Conservation (phyloP, 2,113 vertebrate species). For the Epinephelus moara region DNA sequence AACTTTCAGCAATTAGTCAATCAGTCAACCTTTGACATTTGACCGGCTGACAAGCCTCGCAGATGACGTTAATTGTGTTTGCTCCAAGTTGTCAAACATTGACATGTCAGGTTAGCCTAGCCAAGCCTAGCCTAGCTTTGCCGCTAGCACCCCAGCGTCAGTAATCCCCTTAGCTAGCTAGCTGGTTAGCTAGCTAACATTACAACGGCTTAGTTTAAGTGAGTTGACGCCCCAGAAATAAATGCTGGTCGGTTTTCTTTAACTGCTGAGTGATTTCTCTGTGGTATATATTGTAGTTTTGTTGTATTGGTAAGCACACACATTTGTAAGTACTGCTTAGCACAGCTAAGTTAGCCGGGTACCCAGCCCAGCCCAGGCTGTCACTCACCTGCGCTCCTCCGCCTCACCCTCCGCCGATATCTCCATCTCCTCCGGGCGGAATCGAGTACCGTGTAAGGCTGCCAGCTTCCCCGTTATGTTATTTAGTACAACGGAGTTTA, state of each 20-base stretch:
- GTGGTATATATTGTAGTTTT: neutral
- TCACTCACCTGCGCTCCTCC: conserved; percentile 80
- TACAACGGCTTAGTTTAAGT: neutral
- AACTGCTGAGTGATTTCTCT: rapidly evolving
- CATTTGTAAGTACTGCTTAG: no score
- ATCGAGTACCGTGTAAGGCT: conserved; percentile 22
- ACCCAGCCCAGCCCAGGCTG: neutral
- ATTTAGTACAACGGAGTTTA: neutral
- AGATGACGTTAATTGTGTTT: neutral
- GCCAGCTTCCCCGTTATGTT: conserved; percentile 54
- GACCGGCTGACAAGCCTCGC: neutral
- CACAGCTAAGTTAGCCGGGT: neutral
- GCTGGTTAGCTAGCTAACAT: neutral
- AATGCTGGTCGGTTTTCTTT: neutral
- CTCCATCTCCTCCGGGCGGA: conserved; percentile 76
- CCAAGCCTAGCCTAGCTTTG: conserved; percentile 42
- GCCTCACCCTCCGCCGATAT: conserved; percentile 71
- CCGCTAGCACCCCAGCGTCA: neutral
- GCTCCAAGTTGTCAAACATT: neutral
- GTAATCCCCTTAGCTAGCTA: neutral
- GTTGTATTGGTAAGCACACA: neutral
- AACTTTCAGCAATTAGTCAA: rapidly evolving
- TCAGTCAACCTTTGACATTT: neutral
- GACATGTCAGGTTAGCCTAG: conserved; percentile 42
- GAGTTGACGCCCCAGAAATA: neutral